phyloP scores from a whole-genome alignment of 2,797 vertebrate species.

The Emydoidea blandingii region DNA sequence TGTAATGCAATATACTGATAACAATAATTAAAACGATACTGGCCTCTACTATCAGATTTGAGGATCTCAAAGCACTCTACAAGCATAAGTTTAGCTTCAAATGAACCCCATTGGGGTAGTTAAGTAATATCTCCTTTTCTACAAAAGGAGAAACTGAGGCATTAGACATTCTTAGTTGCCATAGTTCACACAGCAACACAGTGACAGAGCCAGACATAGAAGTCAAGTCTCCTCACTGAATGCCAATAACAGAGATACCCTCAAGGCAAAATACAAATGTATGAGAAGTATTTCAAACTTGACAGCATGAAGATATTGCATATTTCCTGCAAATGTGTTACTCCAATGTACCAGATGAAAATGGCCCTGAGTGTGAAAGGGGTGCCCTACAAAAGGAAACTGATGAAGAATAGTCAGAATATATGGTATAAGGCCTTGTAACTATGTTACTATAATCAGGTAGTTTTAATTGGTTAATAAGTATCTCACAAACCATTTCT shows the following conservation, averaged over 20 bases:
- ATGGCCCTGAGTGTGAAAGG: slow-evolving; percentile 1
- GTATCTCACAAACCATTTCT: neutral
- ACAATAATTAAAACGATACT: neutral
- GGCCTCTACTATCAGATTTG: neutral
- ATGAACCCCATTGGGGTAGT: rapidly evolving
- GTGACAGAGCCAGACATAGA: slow-evolving; percentile 45
- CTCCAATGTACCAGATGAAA: slow-evolving; percentile 50
- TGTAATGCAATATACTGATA: neutral
- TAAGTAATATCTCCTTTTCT: neutral
- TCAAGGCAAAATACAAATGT: slow-evolving; percentile 66
- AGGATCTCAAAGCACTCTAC: neutral
- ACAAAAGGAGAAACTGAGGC: neutral
- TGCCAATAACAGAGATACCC: slow-evolving; percentile 58
- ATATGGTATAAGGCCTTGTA: neutral
- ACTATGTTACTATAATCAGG: neutral
- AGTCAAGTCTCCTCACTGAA: slow-evolving; percentile 26
- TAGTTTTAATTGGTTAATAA: neutral
- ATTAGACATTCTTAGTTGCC: neutral
- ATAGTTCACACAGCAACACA: neutral
- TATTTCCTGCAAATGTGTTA: slow-evolving; percentile 47
- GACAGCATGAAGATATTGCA: slow-evolving; percentile 48
- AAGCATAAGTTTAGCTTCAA: neutral
- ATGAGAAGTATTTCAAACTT: slow-evolving; percentile 56
- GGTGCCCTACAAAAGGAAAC: neutral
- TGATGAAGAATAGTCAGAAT: neutral